Base-by-base conservation (phyloP, 1,140 invertebrate species). In the Polyergus mexicanus region DNA sequence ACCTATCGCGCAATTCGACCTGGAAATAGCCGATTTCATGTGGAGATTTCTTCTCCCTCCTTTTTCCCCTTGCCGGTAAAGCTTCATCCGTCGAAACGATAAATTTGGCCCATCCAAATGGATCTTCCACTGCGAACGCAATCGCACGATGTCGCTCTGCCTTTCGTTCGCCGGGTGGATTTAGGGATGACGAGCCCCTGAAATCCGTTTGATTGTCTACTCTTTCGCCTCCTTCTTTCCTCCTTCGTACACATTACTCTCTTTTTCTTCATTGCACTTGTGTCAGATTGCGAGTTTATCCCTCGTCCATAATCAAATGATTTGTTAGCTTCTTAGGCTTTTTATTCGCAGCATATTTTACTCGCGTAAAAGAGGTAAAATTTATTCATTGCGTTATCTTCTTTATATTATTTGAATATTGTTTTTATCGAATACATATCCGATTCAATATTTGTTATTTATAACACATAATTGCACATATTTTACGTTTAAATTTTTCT, bases 71-170 rank as follows among this genome's bases (percentile, higher is more conserved):
- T 19, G 19, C 16, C 68, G 16, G 69, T 56, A 60, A 88, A 89
- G 87, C 88, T 47, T 51, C 54, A 75, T 66, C 32, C 69, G 35
- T 68, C 84, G 71, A 66, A 71, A 88, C 88, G 84, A 89, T 89
- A 89, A 89, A 89, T 89, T 83, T 32, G 51, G 60, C 66, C 76
- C 65, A 38, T 54, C 83, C 47, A 86, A 88, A 89, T 86, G 66
- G 87, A 72, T 88, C 63, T 81, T 56, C 41, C 25, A 60, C 71
- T n/a, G 62, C 35, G 41, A 87, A 83, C 88, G 87, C 88, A 76
- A 88, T 86, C 87, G 76, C 47, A 58, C 47, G 38, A n/a, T 25
- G 56, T 35, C 69, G 28, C 69, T 62, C 60, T 63, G 54, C 54
- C 54, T 72, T 72, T 69, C 68, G 58, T 19, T 78, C 6, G 13